phyloP scores from a whole-genome alignment of 2,797 vertebrate genomes.

The Luscinia luscinia region DNA sequence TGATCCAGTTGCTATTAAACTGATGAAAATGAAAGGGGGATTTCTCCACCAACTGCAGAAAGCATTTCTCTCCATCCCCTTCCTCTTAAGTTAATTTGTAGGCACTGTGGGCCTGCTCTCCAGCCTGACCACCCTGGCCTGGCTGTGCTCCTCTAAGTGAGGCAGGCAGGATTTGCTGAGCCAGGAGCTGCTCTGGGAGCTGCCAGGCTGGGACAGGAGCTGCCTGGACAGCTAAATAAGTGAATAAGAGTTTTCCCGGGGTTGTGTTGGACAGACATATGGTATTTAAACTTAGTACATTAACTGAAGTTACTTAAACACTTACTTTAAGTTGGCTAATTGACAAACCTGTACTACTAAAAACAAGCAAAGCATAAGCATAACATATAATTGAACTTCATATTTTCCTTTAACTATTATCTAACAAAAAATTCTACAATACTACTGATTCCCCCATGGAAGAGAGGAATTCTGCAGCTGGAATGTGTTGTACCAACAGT shows the following conservation, averaged over 20 bases:
- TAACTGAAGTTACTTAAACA: too few relatives aligned
- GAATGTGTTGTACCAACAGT: slow-evolving; percentile 1
- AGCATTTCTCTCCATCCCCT: neutral
- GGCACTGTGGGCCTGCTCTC: neutral
- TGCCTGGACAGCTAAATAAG: neutral
- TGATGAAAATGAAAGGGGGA: neutral
- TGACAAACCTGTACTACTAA: too few relatives aligned
- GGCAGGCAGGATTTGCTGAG: neutral
- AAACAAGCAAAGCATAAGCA: too few relatives aligned
- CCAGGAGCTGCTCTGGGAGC: neutral
- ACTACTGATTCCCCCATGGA: too few relatives aligned
- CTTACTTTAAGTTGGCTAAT: too few relatives aligned
- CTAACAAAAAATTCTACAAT: too few relatives aligned
- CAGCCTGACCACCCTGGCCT: neutral
- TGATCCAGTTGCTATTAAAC: neutral
- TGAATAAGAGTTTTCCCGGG: too few relatives aligned
- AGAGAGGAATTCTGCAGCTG: neutral
- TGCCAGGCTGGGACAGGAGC: neutral
- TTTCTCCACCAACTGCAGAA: neutral
- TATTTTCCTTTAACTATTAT: too few relatives aligned
- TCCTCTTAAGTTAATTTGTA: too few relatives aligned
- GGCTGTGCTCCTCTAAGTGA: neutral
- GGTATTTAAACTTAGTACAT: too few relatives aligned
- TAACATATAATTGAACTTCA: too few relatives aligned
- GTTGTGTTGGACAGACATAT: too few relatives aligned